Conservation (phyloP, 2,113 vertebrate species). For the Rhodinocichla rosea region DNA sequence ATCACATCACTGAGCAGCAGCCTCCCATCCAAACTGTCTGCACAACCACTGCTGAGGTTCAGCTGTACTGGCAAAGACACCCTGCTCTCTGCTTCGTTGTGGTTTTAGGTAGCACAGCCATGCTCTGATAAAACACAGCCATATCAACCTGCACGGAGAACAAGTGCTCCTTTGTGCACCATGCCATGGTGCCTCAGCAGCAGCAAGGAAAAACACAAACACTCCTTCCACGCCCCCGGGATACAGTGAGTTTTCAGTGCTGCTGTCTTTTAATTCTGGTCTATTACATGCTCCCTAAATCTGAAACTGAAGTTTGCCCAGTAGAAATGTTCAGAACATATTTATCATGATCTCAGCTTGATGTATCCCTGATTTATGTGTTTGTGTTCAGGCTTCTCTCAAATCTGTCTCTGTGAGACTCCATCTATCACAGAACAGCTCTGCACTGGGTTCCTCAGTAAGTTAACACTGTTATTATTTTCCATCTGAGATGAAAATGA, state of each 20-base stretch:
- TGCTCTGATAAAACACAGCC: not conserved
- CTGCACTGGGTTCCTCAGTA: slow-evolving; percentile 7
- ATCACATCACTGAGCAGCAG: not conserved
- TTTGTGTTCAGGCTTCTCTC: slow-evolving; percentile 52
- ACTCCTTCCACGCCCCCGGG: not conserved
- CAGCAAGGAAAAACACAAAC: not conserved
- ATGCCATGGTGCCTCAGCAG: not conserved
- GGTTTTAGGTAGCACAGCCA: not conserved
- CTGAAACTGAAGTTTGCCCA: slow-evolving; percentile 40
- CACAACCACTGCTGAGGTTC: not conserved
- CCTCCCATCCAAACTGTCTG: not conserved
- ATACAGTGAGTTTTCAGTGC: slow-evolving; percentile 10
- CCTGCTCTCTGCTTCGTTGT: not conserved
- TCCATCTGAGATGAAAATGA: not conserved
- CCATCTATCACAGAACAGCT: slow-evolving; percentile 43
- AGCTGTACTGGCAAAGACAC: not conserved
- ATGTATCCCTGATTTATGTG: slow-evolving; percentile 66
- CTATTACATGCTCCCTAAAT: slow-evolving; percentile 18
- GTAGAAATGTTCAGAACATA: slow-evolving; percentile 52
- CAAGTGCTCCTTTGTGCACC: not conserved
- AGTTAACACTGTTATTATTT: not conserved
- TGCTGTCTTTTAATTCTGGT: slow-evolving; percentile 60
- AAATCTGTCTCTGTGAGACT: slow-evolving; percentile 37
- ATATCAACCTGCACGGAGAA: not conserved
- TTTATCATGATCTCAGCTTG: slow-evolving; percentile 65